Evolutionary conservation across 2,797 vertebrate genomes (phyloP), one percentile per base, ranked within the genome.

Genomic region (Cyclopterus lumpus): DNA sequence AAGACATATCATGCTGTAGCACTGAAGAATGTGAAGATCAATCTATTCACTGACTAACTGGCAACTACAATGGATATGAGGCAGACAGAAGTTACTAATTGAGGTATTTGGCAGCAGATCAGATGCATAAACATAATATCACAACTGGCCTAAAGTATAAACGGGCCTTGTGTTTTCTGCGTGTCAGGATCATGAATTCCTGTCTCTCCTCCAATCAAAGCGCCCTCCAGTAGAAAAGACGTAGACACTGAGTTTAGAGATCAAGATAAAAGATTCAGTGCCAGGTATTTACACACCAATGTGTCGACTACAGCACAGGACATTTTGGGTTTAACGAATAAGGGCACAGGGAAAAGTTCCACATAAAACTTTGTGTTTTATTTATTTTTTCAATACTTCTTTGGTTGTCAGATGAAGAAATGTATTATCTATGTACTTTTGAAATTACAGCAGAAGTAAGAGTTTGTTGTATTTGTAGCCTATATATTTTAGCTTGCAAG

Each of bases 161-260:
- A 61, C 20, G 28, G 22, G 60, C 22, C 30, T 6, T 68, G 32
- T 63, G 20, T 71, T 71, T 65, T 46, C 57, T 67, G 62, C 24
- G 14, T 59, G 57, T 66, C 62, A 68, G 71, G n/a, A 36, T 61
- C 51, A 71, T 53, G 8, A 55, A 73, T 71, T 75, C 58, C 60
- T 75, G 61, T 59, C 46, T 79, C 64, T 53, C 61, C 11, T 71
- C 54, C 30, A 30, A 30, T 30, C 30, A 30, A 30, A 30, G 30
- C 30, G 5, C 30, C 30, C 30, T 30, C 30, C 30, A 4, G 30
- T 30, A 30, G 30, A 5, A 30, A 30, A 30, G 2, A 30, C 30
- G 30, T 30, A 5, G 30, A 30, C 30, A 30, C 30, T 30, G 30
- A 30, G 5, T 5, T 30, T 30, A 30, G 30, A 30, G 30, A 30